These are phyloP conservation scores for Macrobrachium nipponense DNA, from an alignment of 1,140 invertebrate species.

Conservation along the genomic window DNA sequence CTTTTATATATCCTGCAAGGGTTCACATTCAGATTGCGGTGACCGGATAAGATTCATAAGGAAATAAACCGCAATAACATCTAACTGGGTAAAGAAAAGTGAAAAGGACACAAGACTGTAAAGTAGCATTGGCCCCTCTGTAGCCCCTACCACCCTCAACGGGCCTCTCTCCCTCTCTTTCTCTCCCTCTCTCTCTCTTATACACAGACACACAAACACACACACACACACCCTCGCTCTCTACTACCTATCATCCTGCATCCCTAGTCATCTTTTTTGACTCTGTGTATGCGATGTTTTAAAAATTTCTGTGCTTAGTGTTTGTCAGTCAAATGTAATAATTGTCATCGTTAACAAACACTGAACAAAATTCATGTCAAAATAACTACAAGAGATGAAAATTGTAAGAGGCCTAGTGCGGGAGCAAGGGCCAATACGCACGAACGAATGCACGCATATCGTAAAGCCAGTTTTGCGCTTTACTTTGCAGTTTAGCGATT, in stretches of 20 bases:
- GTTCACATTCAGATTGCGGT: neutral
- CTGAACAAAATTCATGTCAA: neutral
- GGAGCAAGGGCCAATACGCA: constrained; percentile 38
- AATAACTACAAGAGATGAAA: constrained; percentile 54
- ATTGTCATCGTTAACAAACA: neutral
- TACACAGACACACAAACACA: too few species aligned
- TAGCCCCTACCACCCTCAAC: constrained; percentile 52
- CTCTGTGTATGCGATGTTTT: neutral
- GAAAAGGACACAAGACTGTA: constrained; percentile 39
- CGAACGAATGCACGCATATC: constrained; percentile 48
- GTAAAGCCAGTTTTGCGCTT: constrained; percentile 13
- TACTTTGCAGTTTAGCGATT: constrained; percentile 18
- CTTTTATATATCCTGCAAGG: too few species aligned
- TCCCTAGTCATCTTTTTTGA: constrained; percentile 15
- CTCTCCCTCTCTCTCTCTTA: neutral
- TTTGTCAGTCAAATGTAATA: neutral
- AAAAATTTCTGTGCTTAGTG: too few species aligned
- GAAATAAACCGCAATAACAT: constrained; percentile 9
- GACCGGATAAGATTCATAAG: neutral
- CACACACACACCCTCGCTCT: too few species aligned
- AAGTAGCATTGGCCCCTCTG: constrained; percentile 50
- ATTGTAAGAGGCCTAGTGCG: constrained; percentile 55
- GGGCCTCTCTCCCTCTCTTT: constrained; percentile 42
- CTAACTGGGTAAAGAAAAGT: constrained; percentile 24
- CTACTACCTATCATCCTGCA: too few species aligned